Conservation (phyloP, 2,888 invertebrate genomes). For the Endomychus coccineus region DNA sequence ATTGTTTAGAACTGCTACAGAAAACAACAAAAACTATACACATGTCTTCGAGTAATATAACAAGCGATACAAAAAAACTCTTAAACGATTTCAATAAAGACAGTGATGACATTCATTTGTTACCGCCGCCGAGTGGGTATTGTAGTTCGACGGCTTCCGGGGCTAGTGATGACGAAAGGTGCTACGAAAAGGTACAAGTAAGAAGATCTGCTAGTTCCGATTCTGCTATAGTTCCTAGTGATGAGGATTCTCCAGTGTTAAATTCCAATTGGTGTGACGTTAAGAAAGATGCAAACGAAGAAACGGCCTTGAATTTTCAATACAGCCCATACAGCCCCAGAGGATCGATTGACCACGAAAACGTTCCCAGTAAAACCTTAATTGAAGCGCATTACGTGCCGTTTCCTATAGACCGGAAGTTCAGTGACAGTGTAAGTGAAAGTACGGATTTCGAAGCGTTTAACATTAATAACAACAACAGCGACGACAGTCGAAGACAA, state of each 20-base stretch:
- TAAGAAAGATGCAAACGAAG: slow-evolving; percentile 22
- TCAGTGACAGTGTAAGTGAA: slow-evolving; percentile 44
- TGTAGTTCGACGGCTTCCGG: slow-evolving; percentile 38
- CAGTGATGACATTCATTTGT: slow-evolving; percentile 26
- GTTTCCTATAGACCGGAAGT: slow-evolving; percentile 44
- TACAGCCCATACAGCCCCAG: slow-evolving; percentile 36
- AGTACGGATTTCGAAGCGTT: slow-evolving; percentile 22
- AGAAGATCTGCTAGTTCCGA: slow-evolving; percentile 47
- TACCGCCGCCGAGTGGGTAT: slow-evolving; percentile 40
- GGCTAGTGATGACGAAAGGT: slow-evolving; percentile 38
- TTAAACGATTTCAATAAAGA: not conserved
- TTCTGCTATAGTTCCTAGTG: slow-evolving; percentile 47
- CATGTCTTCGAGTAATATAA: slow-evolving; percentile 4
- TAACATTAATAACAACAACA: slow-evolving; percentile 14
- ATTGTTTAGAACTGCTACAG: slow-evolving; percentile 37
- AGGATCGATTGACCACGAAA: slow-evolving; percentile 39
- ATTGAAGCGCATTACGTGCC: slow-evolving; percentile 52
- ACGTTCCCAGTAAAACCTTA: slow-evolving; percentile 45
- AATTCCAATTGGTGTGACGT: slow-evolving; percentile 26
- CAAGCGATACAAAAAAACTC: not conserved
- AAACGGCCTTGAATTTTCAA: slow-evolving; percentile 2
- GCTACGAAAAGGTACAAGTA: slow-evolving; percentile 30
- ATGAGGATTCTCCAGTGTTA: slow-evolving; percentile 39
- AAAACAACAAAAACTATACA: slow-evolving; percentile 28
- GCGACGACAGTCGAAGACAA: slow-evolving; percentile 44